A percentile compares a stretch with the other conserved stretches of the same genome.
Conservation (phyloP, 2,113 vertebrate genomes). For the Falco punctatus region DNA sequence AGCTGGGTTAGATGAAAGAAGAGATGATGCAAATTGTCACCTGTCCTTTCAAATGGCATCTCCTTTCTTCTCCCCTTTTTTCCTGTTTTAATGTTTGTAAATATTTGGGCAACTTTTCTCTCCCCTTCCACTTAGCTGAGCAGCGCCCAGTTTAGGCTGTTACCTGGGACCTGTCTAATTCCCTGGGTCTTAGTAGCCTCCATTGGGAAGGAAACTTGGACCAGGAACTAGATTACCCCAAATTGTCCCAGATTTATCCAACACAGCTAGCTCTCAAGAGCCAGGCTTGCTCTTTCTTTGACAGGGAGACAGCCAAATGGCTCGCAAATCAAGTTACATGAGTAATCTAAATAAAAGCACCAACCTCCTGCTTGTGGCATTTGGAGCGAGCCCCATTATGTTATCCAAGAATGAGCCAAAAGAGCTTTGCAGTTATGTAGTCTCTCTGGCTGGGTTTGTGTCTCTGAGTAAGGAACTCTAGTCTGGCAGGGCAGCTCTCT, state of each 20-base stretch:
- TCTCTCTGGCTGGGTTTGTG: not conserved
- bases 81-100: not conserved
- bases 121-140: not conserved
- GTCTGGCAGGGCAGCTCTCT: not conserved
- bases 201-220: not conserved
- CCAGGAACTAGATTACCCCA: not conserved
- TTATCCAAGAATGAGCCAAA: constrained; percentile 34
- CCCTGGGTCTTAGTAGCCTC: not conserved
- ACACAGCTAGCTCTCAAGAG: not conserved
- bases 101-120: not conserved
- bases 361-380: constrained; percentile 3
- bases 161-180: not conserved
- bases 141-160: not conserved
- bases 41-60: not conserved
- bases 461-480: constrained; percentile 12
- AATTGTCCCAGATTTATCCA: not conserved
- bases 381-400: not conserved
- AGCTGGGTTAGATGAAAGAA: not conserved
- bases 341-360: constrained; percentile 31
- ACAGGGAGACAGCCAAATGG: not conserved
- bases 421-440: constrained; percentile 33
- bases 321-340: not conserved
- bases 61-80: not conserved
- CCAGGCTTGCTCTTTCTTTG: not conserved
- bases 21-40: not conserved